Base-by-base conservation (phyloP, 2,888 invertebrate species). In the Arge pagana region DNA sequence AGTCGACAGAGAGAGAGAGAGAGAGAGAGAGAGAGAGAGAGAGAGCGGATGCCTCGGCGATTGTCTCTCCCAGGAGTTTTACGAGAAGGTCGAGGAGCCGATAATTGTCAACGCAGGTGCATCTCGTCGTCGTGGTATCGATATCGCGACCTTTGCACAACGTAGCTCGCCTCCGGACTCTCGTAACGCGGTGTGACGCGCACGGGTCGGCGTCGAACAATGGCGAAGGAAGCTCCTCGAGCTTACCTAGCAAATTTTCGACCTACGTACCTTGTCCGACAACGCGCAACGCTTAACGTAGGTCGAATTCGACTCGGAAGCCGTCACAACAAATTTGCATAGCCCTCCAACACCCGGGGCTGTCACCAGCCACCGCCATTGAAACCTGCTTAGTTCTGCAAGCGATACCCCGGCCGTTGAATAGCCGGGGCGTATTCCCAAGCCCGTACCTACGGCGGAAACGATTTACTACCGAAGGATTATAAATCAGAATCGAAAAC, bases 1-100 rank as follows among this genome's bases (percentile, higher is more conserved):
- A 53, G 54, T 54, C 49, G 48, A 58, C 53, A 58, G 60, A 56
- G 2, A 10, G 2, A 2, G 28, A 26, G 28, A 26, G 28, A 8
- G 28, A 8, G 28, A n/a, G n/a, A n/a, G n/a, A n/a, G n/a, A n/a
- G n/a, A n/a, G n/a, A n/a, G 2, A 10, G 2, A 2, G 28, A 26
- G 28, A 26, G 28, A 8, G 28, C 28, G 28, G 28, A 8, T n/a
- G 8, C n/a, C 28, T 26, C n/a, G 10, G 4, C n/a, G 28, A n/a
- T 26, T n/a, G 10, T 3, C 10, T 10, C 2, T 10, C 10, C 28
- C 28, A n/a, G 28, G n/a, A 26, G 28, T 8, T 8, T 3, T n/a
- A n/a, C 13, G 13, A 33, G 6, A 7, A 15, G 11, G 11, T 15
- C 13, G 33, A 3, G 7, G 8, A 11, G 33, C 11, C n/a, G n/a